Base-by-base conservation (phyloP, 2,888 invertebrate genomes). In the Apodemia duryi region DNA sequence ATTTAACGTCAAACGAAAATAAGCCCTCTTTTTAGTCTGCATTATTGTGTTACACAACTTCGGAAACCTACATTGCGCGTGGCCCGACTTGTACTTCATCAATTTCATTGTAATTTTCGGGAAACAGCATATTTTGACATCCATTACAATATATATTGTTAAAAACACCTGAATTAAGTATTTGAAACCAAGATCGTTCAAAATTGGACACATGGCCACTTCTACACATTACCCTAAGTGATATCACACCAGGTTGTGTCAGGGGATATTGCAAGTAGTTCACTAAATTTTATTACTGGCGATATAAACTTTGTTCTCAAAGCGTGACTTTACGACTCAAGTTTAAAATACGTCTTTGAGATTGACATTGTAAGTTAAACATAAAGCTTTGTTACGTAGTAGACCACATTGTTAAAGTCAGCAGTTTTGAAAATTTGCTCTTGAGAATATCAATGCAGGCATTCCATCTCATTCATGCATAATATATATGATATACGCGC, bases 331-430 rank as follows among this genome's bases (percentile, higher is more conserved):
- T 54, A 54, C 54, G 29, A 28, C 11, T 5, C 29, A 13, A 54
- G 29, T 54, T 54, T 29, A 54, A 54, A 54, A 54, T 32, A 54
- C 54, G 29, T 32, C 54, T 54, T 54, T 54, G 54, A 54, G 54
- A 54, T 29, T 54, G 32, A 54, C 54, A 54, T 54, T 54, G 54
- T 54, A 54, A 29, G 28, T 49, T 49, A 49, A 49, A 21, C 49
- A 21, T 21, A 21, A 49, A 21, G n/a, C n/a, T 49, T 49, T 49
- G 49, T 49, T n/a, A 49, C 49, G 49, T 7, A 21, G 49, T 21
- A 21, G 7, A 21, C 49, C 49, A n/a, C 49, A n/a, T 49, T 49
- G 46, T 46, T 46, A 13, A 46, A 46, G 46, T 46, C 10, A 43
- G 43, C 10, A 43, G 43, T 10, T 43, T 10, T 43, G 43, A 43